A percentile compares a stretch with the other conserved stretches of the same genome.
Conservation (phyloP, 2,113 vertebrate species). For the Helogale parvula region DNA sequence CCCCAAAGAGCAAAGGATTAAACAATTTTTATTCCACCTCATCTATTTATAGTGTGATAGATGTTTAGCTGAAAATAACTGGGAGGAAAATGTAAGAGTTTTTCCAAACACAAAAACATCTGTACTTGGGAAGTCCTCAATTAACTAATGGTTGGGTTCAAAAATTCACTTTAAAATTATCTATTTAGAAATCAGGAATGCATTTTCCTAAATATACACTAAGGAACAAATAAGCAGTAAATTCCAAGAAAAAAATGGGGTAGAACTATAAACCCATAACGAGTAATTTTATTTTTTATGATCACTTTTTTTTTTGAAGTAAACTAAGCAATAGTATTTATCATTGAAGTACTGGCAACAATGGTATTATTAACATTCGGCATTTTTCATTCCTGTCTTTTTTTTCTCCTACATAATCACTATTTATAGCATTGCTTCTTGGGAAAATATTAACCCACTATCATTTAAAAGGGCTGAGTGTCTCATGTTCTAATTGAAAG, state of each 20-base stretch:
- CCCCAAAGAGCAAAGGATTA: background rate
- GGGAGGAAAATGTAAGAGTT: background rate
- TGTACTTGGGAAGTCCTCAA: background rate
- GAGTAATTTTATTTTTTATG: background rate
- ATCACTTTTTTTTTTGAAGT: background rate
- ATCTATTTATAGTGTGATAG: background rate
- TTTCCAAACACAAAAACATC: background rate
- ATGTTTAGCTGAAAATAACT: conserved; percentile 8
- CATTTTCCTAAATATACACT: background rate
- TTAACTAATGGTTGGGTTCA: background rate
- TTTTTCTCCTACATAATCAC: background rate
- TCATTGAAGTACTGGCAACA: background rate
- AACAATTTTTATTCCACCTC: background rate
- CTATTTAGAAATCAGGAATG: conserved; percentile 37
- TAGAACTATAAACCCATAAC: background rate
- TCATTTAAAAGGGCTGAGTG: background rate
- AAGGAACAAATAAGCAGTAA: conserved; percentile 13
- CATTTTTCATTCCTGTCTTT: background rate
- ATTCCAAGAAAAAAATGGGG: background rate
- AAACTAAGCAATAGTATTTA: background rate
- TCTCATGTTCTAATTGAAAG: background rate
- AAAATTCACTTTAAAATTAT: background rate
- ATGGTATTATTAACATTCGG: background rate
- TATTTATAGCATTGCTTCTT: background rate
- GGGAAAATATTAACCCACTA: background rate